Evolutionary conservation across 2,797 vertebrate species (phyloP).

Genomic region (Kryptolebias ocellatus): DNA sequence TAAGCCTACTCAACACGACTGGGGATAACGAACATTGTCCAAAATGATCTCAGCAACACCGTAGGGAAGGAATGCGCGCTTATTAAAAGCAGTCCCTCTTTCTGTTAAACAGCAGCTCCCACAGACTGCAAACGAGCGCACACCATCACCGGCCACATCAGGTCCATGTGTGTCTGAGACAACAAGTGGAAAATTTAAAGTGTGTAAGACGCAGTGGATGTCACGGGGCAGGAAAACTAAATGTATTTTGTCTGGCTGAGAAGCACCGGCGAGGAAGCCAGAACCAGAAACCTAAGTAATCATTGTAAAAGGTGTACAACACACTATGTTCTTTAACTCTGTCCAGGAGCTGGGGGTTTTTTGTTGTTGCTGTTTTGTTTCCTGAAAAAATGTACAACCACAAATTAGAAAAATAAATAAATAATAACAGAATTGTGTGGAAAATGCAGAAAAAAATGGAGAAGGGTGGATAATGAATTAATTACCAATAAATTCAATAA

Average conservation of each 20-base stretch:
- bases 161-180: background rate
- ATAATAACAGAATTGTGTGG: background rate
- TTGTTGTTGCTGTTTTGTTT: background rate
- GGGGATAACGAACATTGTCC: constrained; percentile 19
- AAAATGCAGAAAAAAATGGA: too few species aligned
- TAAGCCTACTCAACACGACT: background rate
- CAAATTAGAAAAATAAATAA: too few species aligned
- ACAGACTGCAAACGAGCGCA: background rate
- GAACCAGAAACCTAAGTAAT: background rate
- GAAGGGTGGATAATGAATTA: too few species aligned
- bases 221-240: constrained; percentile 12
- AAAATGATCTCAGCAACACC: constrained; percentile 17
- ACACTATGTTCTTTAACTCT: background rate
- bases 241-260: too few species aligned
- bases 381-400: too few species aligned
- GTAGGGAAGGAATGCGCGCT: constrained; percentile 7
- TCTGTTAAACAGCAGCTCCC: constrained; percentile 12
- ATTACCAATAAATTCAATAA: too few species aligned
- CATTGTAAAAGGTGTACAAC: too few species aligned
- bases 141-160: constrained; percentile 14
- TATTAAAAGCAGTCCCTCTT: constrained; percentile 28
- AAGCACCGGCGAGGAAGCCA: background rate
- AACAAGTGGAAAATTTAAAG: background rate
- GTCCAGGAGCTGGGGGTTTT: background rate
- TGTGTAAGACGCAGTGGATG: constrained; percentile 6